A percentile compares a stretch with the other conserved stretches of the same genome.
Evolutionary conservation across 2,888 invertebrate genomes (phyloP).

Genomic region (Tuta absoluta): DNA sequence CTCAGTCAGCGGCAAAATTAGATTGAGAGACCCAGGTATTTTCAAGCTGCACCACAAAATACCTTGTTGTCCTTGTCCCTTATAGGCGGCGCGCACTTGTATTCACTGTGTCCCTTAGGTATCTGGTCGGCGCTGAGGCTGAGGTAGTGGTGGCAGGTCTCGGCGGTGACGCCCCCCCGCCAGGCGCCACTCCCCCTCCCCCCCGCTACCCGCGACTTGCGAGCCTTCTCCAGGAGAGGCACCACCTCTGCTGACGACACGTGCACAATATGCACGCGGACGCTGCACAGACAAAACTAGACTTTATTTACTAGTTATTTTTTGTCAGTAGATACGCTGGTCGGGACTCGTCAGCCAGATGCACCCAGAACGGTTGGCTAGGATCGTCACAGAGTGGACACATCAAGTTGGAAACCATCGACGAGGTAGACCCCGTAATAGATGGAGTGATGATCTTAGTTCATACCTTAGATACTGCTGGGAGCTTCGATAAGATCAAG

Average conservation of each 20-base stretch:
- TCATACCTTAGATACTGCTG: too few species aligned
- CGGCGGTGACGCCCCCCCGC: conserved; percentile 83
- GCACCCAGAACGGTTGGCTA: too few species aligned
- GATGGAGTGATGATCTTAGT: too few species aligned
- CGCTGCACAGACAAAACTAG: conserved; percentile 53
- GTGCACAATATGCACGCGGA: conserved; percentile 85
- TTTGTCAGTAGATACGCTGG: background rate
- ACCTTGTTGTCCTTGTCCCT: conserved; percentile 83
- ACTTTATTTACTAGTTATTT: background rate
- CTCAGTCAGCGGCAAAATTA: too few species aligned
- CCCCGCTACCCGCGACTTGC: conserved; percentile 57
- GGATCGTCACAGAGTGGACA: too few species aligned
- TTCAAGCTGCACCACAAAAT: too few species aligned
- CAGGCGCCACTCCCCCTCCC: conserved; percentile 82
- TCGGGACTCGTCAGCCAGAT: too few species aligned
- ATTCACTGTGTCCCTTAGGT: conserved; percentile 83
- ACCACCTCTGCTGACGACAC: conserved; percentile 83
- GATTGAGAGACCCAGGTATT: too few species aligned
- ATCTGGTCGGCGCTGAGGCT: conserved; percentile 83
- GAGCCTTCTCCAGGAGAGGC: conserved; percentile 78
- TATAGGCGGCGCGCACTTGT: conserved; percentile 88
- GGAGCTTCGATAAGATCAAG: too few species aligned
- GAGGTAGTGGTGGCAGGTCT: conserved; percentile 88
- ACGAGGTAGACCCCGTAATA: too few species aligned
- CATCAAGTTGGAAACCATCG: too few species aligned